Evolutionary conservation across 2,888 invertebrate species (phyloP).

Genomic region (Phaedon cochleariae): DNA sequence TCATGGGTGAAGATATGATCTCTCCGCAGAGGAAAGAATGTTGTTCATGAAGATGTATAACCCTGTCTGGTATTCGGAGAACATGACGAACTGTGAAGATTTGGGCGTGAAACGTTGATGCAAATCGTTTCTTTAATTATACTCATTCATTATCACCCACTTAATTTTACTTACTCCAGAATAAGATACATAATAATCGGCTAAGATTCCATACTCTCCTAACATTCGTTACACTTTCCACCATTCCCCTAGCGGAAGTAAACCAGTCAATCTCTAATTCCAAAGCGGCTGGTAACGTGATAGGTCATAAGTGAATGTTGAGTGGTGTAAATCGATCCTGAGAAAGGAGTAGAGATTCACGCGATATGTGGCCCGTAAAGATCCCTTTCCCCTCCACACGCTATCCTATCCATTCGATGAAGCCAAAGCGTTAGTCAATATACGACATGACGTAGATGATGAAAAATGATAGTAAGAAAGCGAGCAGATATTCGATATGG

Average conservation of each 20-base stretch:
- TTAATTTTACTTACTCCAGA: too few relatives aligned
- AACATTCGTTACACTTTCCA: too few relatives aligned
- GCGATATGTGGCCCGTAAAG: constrained; percentile 31
- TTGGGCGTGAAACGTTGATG: too few relatives aligned
- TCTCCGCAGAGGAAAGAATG: too few relatives aligned
- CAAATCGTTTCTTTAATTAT: too few relatives aligned
- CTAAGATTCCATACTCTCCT: too few relatives aligned
- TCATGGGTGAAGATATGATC: too few relatives aligned
- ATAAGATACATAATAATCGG: too few relatives aligned
- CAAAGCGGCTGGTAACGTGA: constrained; percentile 34
- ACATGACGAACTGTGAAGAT: too few relatives aligned
- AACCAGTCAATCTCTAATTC: neutral
- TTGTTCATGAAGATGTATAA: too few relatives aligned
- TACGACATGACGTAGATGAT: constrained; percentile 55
- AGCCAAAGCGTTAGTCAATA: constrained; percentile 50
- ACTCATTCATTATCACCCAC: too few relatives aligned
- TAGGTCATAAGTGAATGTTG: constrained; percentile 49
- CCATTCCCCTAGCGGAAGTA: neutral
- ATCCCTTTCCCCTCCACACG: constrained; percentile 7
- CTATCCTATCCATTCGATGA: constrained; percentile 44
- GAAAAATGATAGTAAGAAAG: constrained; percentile 58
- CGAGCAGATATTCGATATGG: constrained; percentile 58
- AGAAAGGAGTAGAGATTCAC: constrained; percentile 31
- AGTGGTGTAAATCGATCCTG: constrained; percentile 49
- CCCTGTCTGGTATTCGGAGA: too few relatives aligned